Conservation (phyloP, 2,888 invertebrate species). For the Rhingia campestris region DNA sequence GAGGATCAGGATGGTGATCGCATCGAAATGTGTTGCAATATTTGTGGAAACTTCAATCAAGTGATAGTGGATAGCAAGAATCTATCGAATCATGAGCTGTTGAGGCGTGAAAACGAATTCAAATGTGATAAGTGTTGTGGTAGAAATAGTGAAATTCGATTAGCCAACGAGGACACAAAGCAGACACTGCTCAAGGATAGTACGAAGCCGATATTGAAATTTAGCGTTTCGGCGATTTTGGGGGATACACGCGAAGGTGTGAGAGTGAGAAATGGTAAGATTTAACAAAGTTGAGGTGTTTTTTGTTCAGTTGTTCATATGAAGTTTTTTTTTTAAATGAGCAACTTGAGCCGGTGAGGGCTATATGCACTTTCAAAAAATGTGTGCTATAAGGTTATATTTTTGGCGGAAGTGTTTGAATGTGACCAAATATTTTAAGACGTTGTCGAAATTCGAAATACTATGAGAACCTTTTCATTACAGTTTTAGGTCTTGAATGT, state of each 20-base stretch:
- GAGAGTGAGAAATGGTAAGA: slow-evolving; percentile 82
- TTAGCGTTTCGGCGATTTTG: slow-evolving; percentile 95
- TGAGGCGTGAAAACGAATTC: slow-evolving; percentile 77
- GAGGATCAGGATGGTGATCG: slow-evolving; percentile 75
- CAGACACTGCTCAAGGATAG: slow-evolving; percentile 82
- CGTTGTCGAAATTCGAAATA: too few species aligned
- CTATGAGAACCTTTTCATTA: too few species aligned
- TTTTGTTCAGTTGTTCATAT: background rate
- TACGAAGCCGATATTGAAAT: slow-evolving; percentile 92
- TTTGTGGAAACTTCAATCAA: slow-evolving; percentile 79
- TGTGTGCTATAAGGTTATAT: too few species aligned
- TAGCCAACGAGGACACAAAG: slow-evolving; percentile 70
- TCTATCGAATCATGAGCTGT: slow-evolving; percentile 76
- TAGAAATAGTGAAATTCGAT: slow-evolving; percentile 64
- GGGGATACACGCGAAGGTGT: slow-evolving; percentile 84
- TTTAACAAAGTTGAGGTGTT: background rate
- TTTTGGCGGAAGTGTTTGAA: too few species aligned
- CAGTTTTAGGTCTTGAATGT: too few species aligned
- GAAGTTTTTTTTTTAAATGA: background rate
- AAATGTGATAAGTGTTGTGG: slow-evolving; percentile 80
- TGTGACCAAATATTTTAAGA: too few species aligned
- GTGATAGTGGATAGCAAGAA: slow-evolving; percentile 76
- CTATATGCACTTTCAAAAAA: too few species aligned
- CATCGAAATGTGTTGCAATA: slow-evolving; percentile 79
- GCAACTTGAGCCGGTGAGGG: too few species aligned